Base-by-base conservation (phyloP, 1,140 invertebrate species). In the Nasonia longicornis region DNA sequence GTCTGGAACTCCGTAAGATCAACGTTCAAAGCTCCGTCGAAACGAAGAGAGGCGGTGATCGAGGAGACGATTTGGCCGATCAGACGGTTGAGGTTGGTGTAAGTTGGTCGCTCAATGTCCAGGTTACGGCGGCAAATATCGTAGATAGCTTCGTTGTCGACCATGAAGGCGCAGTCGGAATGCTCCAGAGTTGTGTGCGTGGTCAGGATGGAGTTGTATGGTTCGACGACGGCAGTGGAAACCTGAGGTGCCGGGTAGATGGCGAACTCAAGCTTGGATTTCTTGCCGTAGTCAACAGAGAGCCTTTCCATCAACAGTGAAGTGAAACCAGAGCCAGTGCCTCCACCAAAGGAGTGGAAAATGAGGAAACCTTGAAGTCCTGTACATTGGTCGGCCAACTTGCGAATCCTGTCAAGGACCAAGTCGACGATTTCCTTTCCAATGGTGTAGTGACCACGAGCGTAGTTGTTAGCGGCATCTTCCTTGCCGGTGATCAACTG, bases 161-260 rank as follows among this genome's bases (percentile, higher is more conserved):
- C 93, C 93, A 94, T 94, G 85, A 94, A 94, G 22, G 93, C 92
- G 83, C 93, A 94, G 86, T 93, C 93, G 2, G 92, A 94, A 85
- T 94, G 93, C 86, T 94, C 93, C 38, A 94, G 87, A 6, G 95
- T 96, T 1, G 95, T 96, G 87, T 96, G 0, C 93, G 95, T 86
- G 7, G 85, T 86, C 29, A 86, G 73, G 22, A 86, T 86, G 0
- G 84, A 85, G n/a, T 94, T 95, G 91, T 95, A 95, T 0, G 94
- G 94, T 85, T 95, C 94, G 10, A 95, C 94, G 8, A 95, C 94
- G 69, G 94, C 94, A 8, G 93, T 93, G 8, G 93, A 92, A 38
- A 96, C 95, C 90, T 96, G 95, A 29, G 94, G 94, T 14, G 94
- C 94, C 29, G 94, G 94, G 87, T 95, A 95, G 83, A 95, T 92